Evolutionary conservation across 2,113 vertebrate species (phyloP).

Genomic region (Podilymbus podiceps): DNA sequence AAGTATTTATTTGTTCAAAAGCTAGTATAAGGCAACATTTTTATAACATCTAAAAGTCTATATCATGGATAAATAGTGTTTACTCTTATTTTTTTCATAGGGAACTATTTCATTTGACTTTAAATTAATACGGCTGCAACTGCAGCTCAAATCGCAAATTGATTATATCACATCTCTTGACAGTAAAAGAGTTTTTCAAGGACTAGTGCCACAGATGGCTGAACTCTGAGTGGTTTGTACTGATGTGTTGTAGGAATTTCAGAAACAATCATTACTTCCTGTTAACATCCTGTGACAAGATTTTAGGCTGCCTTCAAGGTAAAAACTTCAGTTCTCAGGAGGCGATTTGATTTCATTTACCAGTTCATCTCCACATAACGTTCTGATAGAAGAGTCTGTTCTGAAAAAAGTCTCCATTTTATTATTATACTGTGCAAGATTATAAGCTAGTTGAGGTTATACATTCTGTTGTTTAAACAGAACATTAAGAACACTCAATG

Average conservation of each 20-base stretch:
- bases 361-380: neutral
- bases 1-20: neutral
- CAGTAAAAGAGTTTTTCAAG: constrained; percentile 32
- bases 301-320: neutral
- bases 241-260: neutral
- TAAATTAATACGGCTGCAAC: constrained; percentile 15
- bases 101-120: constrained; percentile 21
- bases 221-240: constrained; percentile 7
- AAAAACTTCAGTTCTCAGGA: neutral
- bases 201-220: neutral
- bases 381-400: neutral
- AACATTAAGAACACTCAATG: neutral
- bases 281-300: constrained; percentile 7
- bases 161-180: neutral
- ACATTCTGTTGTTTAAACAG: neutral
- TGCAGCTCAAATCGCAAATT: constrained; percentile 32
- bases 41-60: neutral
- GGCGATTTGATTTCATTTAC: neutral
- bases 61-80: neutral
- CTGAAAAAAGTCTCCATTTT: neutral
- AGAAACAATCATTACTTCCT: constrained; percentile 28
- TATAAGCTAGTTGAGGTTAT: neutral
- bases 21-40: neutral
- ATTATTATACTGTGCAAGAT: neutral
- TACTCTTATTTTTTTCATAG: neutral